Evolutionary conservation across 1,140 invertebrate genomes (phyloP).

Genomic region (Lasioglossum albipes): DNA sequence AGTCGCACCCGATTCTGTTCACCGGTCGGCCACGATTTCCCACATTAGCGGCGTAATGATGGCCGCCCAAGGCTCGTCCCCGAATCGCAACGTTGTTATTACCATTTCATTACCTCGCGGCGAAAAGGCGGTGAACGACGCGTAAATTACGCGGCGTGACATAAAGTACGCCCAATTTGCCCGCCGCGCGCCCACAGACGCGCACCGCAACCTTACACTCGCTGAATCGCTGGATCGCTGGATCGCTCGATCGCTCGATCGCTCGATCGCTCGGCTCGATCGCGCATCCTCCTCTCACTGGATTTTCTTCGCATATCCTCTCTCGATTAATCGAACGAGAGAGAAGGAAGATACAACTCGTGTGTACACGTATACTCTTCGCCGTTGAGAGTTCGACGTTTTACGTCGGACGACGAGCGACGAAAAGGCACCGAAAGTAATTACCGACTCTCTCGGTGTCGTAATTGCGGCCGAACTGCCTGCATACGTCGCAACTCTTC

Average conservation of each 20-base stretch:
- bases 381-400: slow-evolving; percentile 21
- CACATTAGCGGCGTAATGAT: slow-evolving; percentile 61
- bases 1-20: slow-evolving; percentile 8
- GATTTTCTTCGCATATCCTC: background rate
- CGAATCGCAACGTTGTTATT: slow-evolving; percentile 64
- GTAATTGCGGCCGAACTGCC: slow-evolving; percentile 36
- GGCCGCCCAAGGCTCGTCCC: slow-evolving; percentile 48
- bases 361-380: background rate
- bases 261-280: background rate
- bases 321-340: background rate
- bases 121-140: slow-evolving; percentile 55
- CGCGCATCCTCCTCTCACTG: slow-evolving; percentile 7
- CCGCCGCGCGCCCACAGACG: background rate
- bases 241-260: no score
- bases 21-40: slow-evolving; percentile 47
- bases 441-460: slow-evolving; percentile 27
- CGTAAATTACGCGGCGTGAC: slow-evolving; percentile 62
- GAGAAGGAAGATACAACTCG: no score
- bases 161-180: slow-evolving; percentile 63
- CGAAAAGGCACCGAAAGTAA: slow-evolving; percentile 56
- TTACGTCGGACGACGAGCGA: slow-evolving; percentile 11
- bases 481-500: background rate
- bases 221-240: no score
- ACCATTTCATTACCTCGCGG: slow-evolving; percentile 63
- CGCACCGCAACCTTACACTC: background rate